Base-by-base conservation (phyloP, 2,888 invertebrate genomes). In the Ectemnius cavifrons region DNA sequence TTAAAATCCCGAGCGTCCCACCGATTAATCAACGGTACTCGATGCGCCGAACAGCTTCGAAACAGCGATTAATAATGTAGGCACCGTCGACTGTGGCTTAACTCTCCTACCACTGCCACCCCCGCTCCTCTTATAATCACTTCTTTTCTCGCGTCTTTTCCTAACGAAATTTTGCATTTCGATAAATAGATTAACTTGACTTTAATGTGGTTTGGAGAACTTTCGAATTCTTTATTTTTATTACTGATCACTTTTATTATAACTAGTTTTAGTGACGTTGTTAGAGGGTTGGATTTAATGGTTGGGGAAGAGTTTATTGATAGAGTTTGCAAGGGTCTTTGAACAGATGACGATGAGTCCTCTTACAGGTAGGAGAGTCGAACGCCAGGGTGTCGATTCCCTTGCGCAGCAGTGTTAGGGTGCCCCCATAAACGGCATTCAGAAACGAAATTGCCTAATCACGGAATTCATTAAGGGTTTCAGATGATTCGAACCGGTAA, bases 11-110 rank as follows among this genome's bases (percentile, higher is more conserved):
- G 83, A 83, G 79, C 84, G 81, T 84, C 75, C 69, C 79, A 77
- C 73, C 84, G 86, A 88, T 87, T 88, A 88, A 88, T 88, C 86
- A 86, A 85, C 83, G 83, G 76, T 77, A 77, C 81, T 84, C 86
- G 81, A 86, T 87, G 83, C 80, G 81, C 81, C 83, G 78, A 77
- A 79, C 79, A 72, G 77, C 70, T 73, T 74, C 75, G 80, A 79
- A 84, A 86, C 78, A 79, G 73, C 84, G 77, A 86, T 87, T 87
- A 87, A 87, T 87, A 86, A 87, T 85, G 86, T 79, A 86, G 71
- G 52, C 13, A 23, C 72, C 77, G 37, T 37, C 37, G 37, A 37
- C 8, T 68, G 77, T 67, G 79, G 81, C 67, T 71, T 60, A 67
- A 67, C 78, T 61, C 69, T 63, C 56, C 5, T 6, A 37, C 58